Evolutionary conservation across 1,140 invertebrate genomes (phyloP).

Genomic region (Heliconius nattereri): DNA sequence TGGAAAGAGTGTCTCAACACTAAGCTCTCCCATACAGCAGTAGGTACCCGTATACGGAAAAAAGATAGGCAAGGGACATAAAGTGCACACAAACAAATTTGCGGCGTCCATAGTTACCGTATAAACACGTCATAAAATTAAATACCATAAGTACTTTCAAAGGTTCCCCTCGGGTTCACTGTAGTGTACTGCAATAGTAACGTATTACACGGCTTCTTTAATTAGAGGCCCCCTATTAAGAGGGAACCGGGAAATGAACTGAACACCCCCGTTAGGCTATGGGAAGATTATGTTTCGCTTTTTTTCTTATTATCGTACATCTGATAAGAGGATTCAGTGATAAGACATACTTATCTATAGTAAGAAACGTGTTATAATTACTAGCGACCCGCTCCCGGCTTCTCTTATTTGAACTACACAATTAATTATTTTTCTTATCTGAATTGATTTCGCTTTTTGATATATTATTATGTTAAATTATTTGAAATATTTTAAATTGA

Average conservation of each 20-base stretch:
- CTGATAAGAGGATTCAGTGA: neutral
- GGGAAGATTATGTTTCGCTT: constrained; percentile 11
- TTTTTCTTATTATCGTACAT: neutral
- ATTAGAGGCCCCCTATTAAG: constrained; percentile 4
- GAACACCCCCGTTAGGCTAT: neutral
- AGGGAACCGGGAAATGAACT: constrained; percentile 10
- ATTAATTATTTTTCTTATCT: no score
- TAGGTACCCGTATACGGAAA: no score
- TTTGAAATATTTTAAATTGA: no score
- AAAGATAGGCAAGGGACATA: no score
- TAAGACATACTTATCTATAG: neutral
- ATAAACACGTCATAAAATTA: constrained; percentile 1
- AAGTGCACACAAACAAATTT: neutral
- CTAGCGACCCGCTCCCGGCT: no score
- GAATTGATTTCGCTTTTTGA: no score
- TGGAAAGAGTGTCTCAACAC: no score
- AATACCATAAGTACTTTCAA: neutral
- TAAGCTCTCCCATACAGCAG: no score
- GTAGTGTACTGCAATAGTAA: constrained; percentile 12
- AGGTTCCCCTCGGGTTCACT: neutral
- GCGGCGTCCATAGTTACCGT: no score
- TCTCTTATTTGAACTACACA: no score
- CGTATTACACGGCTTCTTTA: constrained; percentile 5
- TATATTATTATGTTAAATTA: no score
- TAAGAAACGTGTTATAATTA: no score